These are phyloP conservation scores for Glyptemys insculpta DNA, from an alignment of 2,797 vertebrate genomes.

Conservation along the genomic window DNA sequence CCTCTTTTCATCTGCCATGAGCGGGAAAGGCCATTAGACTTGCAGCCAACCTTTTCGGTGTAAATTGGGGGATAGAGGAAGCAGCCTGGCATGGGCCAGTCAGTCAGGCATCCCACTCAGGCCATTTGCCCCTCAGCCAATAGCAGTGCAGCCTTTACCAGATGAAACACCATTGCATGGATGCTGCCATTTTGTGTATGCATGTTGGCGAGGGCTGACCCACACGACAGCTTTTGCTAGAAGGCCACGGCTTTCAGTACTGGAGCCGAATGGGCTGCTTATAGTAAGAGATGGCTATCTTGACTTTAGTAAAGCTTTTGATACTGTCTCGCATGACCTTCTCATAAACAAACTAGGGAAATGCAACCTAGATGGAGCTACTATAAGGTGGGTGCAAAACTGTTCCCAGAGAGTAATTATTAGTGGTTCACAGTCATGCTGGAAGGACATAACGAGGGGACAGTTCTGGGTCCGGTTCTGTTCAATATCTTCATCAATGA, in stretches of 20 bases:
- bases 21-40: accelerated
- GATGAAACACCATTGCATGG: neutral
- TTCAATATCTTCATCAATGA: no score
- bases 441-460: no score
- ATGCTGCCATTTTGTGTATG: neutral
- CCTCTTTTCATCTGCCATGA: neutral
- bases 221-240: neutral
- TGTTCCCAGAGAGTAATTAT: no score
- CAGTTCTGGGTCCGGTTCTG: no score
- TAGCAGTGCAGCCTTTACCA: neutral
- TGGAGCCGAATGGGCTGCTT: neutral
- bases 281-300: neutral
- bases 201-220: neutral
- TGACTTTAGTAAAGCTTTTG: no score
- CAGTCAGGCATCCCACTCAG: neutral
- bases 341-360: no score
- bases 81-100: accelerated
- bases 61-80: neutral
- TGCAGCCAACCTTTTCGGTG: neutral
- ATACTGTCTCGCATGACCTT: no score
- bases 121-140: neutral
- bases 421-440: no score
- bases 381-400: no score
- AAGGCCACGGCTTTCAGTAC: neutral
- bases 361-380: no score